phyloP scores from a whole-genome alignment of 2,888 invertebrate species.

The Laothoe populi region DNA sequence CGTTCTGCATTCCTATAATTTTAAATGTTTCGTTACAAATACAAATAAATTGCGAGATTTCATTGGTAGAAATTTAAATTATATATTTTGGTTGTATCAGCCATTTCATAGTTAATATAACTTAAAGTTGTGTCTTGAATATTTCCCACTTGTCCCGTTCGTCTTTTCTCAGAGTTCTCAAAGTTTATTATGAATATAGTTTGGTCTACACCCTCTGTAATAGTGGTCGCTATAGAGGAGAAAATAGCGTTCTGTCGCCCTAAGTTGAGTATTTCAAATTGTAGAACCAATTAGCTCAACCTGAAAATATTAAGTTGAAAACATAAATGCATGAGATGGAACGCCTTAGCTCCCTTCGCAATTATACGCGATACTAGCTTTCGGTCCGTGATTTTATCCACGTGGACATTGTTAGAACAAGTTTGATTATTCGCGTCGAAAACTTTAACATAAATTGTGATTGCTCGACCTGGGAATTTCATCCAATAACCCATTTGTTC shows the following conservation, averaged over 20 bases:
- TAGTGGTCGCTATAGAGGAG: slow-evolving; percentile 8
- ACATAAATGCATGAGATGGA: neutral
- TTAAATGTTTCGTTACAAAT: too few species aligned
- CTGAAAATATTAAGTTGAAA: neutral
- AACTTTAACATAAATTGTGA: too few species aligned
- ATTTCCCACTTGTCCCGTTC: slow-evolving; percentile 44
- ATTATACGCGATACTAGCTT: neutral
- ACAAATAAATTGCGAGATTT: too few species aligned
- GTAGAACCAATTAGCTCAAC: neutral
- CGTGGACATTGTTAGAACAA: neutral
- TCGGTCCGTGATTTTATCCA: neutral
- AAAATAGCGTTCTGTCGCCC: slow-evolving; percentile 3
- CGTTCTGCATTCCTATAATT: too few species aligned
- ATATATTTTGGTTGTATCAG: neutral
- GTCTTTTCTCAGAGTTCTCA: slow-evolving; percentile 43
- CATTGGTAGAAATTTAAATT: neutral
- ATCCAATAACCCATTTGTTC: too few species aligned
- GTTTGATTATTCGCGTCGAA: too few species aligned
- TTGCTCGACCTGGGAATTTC: too few species aligned
- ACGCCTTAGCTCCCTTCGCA: neutral
- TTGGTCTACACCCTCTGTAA: slow-evolving; percentile 27
- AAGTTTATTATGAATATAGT: slow-evolving; percentile 53
- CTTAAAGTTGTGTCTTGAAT: slow-evolving; percentile 38
- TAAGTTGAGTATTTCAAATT: slow-evolving; percentile 5
- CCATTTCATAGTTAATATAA: slow-evolving; percentile 27